Evolutionary conservation across 1,140 invertebrate species (phyloP), one percentile per base, ranked within the genome.

Genomic region (Lanistes nyassanus): DNA sequence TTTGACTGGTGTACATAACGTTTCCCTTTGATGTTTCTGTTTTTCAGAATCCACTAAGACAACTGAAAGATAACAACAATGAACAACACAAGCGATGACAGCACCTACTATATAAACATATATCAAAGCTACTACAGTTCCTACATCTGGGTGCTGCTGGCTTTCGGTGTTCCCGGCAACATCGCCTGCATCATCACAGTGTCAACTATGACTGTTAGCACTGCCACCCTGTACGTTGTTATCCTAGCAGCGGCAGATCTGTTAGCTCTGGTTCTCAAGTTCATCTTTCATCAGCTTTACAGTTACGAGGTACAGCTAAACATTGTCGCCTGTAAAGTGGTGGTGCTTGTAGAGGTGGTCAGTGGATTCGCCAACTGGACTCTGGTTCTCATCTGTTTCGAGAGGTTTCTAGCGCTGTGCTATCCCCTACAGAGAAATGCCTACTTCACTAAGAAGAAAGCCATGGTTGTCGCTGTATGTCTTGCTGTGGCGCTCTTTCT

Each of bases 361-460:
- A 74, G 76, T 1, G 72, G 75, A 56, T 83, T 80, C 62, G 69
- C 83, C 13, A 84, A 80, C 51, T 84, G 83, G 83, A 76, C 81
- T 36, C 72, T 84, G 0, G 83, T 84, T 19, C 75, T 77, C 23
- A 81, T 84, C 78, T 81, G 80, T 16, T 53, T 80, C 2, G 83
- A 84, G 74, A 64, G 83, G 7, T 81, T 82, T 42, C 69, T 84
- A 7, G 79, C 83, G 3, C 72, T 84, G 7, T 78, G 70, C 70
- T 83, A 81, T 53, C 83, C 81, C 0, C 58, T 83, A 2, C 74
- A 78, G 64, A 78, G 82, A 3, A 77, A 73, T 31, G 39, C 39
- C 31, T 64, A 58, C n/a, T 76, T 62, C 42, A 70, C 58, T 21
- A 64, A 66, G 34, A 70, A 76, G 0, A 56, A 70, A 34, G 65